Base-by-base conservation (phyloP, 2,888 invertebrate species). In the Alloplasta piceator region DNA sequence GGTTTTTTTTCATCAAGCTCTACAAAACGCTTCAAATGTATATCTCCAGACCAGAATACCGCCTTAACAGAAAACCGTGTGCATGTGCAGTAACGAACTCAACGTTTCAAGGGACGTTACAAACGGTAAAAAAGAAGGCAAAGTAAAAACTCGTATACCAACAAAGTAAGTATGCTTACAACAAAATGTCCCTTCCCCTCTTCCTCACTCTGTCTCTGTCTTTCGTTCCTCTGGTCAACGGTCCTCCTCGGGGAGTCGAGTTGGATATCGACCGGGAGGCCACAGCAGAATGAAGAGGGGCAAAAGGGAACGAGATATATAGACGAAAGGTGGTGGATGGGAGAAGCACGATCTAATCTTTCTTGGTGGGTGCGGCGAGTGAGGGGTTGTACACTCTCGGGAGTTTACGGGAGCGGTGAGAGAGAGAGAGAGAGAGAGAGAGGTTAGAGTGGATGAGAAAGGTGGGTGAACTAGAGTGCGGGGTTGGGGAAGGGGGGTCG, bases 261-360 rank as follows among this genome's bases (percentile, higher is more conserved):
- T 82, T 83, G 86, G 84, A 80, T 89, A 89, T 89, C 88, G 89
- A 88, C 85, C 87, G 82, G 78, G 70, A 70, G 78, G 70, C 56
- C 74, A 26, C 26, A 75, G 81, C 60, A 64, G 70, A 61, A 56
- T 56, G 56, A 66, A 66, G 63, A 74, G 75, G 66, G 61, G 56
- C 71, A 82, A 64, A 56, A 43, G 71, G 6, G 38, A 66, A 55
- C 7, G 78, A 83, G 77, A n/a, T 74, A 38, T 78, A 63, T 36
- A 16, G 46, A 71, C 26, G 26, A 26, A 26, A 26, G 26, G 26
- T n/a, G 72, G 70, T 52, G 41, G 79, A 83, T 71, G 76, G 72
- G 52, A 43, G 52, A 55, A 78, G 75, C 50, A 43, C 77, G 81
- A 80, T 82, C 74, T 79, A 82, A 82, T 83, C 79, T 82, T 76